Conservation (phyloP, 2,888 invertebrate genomes). For the Acanthosepion pharaonis region DNA sequence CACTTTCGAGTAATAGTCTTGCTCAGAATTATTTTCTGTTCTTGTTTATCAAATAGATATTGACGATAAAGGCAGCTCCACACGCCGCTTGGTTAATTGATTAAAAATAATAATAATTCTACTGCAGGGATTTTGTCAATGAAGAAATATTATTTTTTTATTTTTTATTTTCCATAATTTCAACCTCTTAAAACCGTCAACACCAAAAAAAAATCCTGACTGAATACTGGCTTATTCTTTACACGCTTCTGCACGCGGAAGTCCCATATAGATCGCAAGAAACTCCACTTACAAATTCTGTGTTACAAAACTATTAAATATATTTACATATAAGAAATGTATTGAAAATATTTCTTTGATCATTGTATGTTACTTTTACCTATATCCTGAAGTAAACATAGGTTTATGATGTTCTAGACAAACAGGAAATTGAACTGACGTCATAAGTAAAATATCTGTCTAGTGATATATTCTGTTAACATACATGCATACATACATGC, state of each 20-base stretch:
- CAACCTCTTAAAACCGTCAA: background rate
- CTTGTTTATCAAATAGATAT: no score
- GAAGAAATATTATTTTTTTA: no score
- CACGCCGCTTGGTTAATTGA: no score
- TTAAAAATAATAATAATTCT: no score
- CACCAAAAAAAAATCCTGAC: background rate
- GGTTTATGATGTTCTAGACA: background rate
- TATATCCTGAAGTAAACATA: background rate
- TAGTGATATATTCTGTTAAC: background rate
- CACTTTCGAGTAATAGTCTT: no score
- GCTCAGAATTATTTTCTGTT: no score
- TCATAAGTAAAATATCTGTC: background rate
- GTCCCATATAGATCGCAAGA: background rate
- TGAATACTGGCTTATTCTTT: background rate
- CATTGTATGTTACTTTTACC: background rate
- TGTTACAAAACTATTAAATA: background rate
- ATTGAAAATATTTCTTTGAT: background rate
- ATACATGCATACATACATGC: no score
- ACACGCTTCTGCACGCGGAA: no score
- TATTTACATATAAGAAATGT: background rate
- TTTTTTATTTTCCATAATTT: no score
- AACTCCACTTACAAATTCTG: background rate
- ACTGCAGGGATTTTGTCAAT: no score
- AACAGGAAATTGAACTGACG: background rate
- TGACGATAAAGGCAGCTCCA: no score